Evolutionary conservation across 2,797 vertebrate genomes (phyloP).

Genomic region (Taeniopygia guttata): DNA sequence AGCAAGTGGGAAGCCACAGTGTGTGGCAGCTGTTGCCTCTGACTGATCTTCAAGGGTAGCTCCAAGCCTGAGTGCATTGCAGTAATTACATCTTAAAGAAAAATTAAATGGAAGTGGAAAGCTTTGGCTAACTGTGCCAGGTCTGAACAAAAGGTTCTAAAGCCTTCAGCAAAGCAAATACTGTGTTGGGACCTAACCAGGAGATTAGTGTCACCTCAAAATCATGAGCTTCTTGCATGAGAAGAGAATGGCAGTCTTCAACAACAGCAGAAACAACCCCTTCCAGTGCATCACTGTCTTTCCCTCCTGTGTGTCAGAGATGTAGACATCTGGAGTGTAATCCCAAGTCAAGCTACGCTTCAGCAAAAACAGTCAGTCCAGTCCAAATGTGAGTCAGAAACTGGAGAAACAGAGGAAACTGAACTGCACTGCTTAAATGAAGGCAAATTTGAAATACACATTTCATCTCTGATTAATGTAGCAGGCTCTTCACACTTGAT

Average conservation of each 20-base stretch:
- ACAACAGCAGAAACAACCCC: background rate
- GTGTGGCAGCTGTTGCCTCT: constrained; percentile 8
- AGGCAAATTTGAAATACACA: background rate
- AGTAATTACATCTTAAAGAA: background rate
- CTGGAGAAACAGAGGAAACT: background rate
- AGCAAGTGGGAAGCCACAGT: constrained; percentile 25
- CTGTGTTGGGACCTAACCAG: background rate
- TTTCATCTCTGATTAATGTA: background rate
- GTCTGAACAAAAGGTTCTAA: background rate
- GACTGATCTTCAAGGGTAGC: background rate
- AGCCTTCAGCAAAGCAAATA: background rate
- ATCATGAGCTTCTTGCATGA: background rate
- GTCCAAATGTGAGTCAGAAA: background rate
- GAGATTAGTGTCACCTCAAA: background rate
- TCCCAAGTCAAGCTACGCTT: background rate
- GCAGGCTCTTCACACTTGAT: background rate
- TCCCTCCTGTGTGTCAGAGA: background rate
- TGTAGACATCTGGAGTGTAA: background rate
- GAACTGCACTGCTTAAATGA: background rate
- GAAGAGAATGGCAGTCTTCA: background rate
- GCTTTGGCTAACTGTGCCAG: background rate
- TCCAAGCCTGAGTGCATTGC: background rate
- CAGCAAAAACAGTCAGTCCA: background rate
- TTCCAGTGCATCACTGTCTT: background rate
- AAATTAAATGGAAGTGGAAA: background rate